These are phyloP conservation scores for Mesodorylaimus sp. DNA, from an alignment of 2,888 invertebrate species.

Conservation along the genomic window DNA sequence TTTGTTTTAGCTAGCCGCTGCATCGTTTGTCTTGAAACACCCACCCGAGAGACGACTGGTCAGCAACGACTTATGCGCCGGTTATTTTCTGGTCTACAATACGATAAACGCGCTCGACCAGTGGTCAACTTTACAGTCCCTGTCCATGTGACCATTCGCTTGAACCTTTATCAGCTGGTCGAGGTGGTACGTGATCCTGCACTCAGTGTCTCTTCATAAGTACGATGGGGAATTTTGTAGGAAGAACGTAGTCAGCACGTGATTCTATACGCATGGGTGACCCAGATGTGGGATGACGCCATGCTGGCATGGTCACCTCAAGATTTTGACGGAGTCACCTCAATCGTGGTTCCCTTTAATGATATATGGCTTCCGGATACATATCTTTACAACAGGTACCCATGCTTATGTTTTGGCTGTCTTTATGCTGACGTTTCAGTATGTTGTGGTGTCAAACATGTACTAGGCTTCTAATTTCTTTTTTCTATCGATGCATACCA, in stretches of 20 bases:
- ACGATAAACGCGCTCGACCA: not conserved
- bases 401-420: not conserved
- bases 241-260: not conserved
- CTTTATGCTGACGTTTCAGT: not conserved
- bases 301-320: not conserved
- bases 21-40: too few relatives aligned
- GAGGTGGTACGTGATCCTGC: not conserved
- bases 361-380: not conserved
- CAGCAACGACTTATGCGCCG: not conserved
- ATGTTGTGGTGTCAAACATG: too few relatives aligned
- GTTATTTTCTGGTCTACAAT: not conserved
- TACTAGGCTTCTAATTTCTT: too few relatives aligned
- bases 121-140: not conserved
- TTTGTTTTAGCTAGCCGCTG: too few relatives aligned
- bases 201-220: not conserved
- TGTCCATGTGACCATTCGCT: not conserved
- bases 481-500: too few relatives aligned
- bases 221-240: not conserved
- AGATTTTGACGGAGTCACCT: not conserved
- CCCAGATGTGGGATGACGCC: not conserved
- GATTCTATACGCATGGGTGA: not conserved
- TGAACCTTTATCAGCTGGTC: not conserved
- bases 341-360: not conserved
- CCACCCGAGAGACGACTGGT: too few relatives aligned
- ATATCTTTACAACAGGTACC: not conserved